Conservation (phyloP, 2,888 invertebrate genomes). For the Euplagia quadripunctaria region DNA sequence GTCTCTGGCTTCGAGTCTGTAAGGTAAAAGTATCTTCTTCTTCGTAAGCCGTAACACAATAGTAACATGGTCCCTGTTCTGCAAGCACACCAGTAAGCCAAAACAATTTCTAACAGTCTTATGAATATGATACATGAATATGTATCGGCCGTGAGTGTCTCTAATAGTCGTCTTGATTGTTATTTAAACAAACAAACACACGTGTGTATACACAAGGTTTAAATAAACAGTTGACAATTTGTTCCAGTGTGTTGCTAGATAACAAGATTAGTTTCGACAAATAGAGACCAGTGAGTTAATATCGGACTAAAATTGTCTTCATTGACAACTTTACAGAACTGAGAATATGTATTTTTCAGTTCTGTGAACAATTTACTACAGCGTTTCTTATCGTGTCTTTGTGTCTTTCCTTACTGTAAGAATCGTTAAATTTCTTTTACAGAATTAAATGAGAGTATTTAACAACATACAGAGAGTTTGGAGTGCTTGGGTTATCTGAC, state of each 20-base stretch:
- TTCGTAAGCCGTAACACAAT: background rate
- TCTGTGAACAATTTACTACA: too few relatives aligned
- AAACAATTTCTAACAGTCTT: background rate
- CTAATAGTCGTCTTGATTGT: constrained; percentile 9
- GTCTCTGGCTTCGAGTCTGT: background rate
- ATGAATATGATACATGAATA: background rate
- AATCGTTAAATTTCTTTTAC: too few relatives aligned
- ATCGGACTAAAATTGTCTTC: too few relatives aligned
- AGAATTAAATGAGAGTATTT: too few relatives aligned
- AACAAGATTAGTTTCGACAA: background rate
- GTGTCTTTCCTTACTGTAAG: too few relatives aligned
- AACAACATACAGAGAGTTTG: too few relatives aligned
- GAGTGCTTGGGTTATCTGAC: too few relatives aligned
- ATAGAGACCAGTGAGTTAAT: background rate
- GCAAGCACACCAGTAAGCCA: background rate
- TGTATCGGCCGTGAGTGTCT: background rate
- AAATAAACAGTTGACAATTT: constrained; percentile 18
- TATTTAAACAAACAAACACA: constrained; percentile 23
- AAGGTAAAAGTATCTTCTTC: background rate
- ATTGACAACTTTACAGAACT: too few relatives aligned
- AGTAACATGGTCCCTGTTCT: background rate
- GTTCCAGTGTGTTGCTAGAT: constrained; percentile 7
- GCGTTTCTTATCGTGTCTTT: too few relatives aligned
- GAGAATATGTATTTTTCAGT: too few relatives aligned
- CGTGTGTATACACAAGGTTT: constrained; percentile 4